phyloP scores from a whole-genome alignment of 2,113 vertebrate genomes.

The Chrysemys picta region DNA sequence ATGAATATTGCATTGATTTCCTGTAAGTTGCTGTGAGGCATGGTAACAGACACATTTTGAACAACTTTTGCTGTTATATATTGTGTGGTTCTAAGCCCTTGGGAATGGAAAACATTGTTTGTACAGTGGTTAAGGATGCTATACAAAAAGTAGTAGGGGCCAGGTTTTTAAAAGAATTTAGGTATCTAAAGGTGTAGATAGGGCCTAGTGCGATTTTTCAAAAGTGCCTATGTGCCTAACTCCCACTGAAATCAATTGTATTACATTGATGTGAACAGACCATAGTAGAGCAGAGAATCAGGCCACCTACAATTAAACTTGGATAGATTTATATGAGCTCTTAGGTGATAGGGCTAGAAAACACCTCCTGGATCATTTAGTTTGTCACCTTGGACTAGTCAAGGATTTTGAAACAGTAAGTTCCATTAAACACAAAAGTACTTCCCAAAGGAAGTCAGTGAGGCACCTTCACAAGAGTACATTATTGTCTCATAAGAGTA shows the following conservation, averaged over 20 bases:
- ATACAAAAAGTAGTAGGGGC: neutral
- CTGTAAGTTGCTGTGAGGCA: neutral
- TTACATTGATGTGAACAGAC: neutral
- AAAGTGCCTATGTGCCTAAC: neutral
- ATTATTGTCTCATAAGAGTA: neutral
- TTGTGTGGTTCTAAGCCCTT: neutral
- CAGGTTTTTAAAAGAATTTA: neutral
- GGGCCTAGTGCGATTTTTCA: neutral
- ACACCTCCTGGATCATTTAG: neutral
- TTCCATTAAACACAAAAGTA: neutral
- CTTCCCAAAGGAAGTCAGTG: neutral
- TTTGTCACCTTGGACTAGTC: neutral
- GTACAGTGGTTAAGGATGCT: neutral
- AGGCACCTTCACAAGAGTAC: neutral
- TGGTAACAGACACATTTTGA: conserved; percentile 28
- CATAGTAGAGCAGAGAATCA: neutral
- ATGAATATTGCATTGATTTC: conserved; percentile 59
- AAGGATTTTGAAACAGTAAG: neutral
- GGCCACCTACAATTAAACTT: neutral
- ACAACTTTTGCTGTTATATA: neutral
- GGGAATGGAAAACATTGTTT: neutral
- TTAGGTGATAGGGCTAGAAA: neutral
- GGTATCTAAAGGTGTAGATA: neutral
- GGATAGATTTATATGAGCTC: neutral
- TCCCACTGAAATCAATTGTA: neutral